phyloP scores from a whole-genome alignment of 2,113 vertebrate species.

The Osmerus eperlanus region DNA sequence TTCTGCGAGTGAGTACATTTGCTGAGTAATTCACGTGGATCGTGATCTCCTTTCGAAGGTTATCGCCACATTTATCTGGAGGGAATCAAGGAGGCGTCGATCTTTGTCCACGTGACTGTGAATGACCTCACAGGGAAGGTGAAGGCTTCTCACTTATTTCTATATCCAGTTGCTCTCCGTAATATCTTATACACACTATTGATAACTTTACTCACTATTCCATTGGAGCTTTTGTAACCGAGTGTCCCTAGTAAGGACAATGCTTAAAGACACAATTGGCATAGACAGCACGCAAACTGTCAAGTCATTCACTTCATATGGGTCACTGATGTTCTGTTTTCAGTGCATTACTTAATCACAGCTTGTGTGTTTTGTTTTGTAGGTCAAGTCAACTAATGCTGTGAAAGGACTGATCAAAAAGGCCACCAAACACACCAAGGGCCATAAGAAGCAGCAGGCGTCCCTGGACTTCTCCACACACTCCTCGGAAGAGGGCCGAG shows the following conservation, averaged over 20 bases:
- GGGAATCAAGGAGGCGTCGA: constrained; percentile 90
- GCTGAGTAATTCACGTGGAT: neutral
- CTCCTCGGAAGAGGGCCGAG: constrained; percentile 76
- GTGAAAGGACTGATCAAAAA: constrained; percentile 68
- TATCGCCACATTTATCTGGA: constrained; percentile 96
- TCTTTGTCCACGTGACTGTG: constrained; percentile 91
- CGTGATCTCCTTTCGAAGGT: constrained; percentile 65
- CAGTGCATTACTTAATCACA: neutral
- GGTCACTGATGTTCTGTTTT: neutral
- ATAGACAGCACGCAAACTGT: neutral
- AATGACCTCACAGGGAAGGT: constrained; percentile 89
- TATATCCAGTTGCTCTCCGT: neutral
- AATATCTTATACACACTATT: too few relatives aligned
- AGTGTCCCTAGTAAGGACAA: too few relatives aligned
- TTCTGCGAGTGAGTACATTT: neutral
- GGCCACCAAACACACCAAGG: constrained; percentile 70
- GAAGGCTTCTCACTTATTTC: constrained; percentile 10
- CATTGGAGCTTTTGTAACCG: too few relatives aligned
- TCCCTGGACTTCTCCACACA: constrained; percentile 83
- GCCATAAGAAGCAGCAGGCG: constrained; percentile 80
- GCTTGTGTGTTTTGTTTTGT: constrained; percentile 22
- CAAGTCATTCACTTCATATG: too few relatives aligned
- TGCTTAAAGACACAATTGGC: neutral
- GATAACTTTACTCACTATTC: too few relatives aligned
- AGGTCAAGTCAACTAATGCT: constrained; percentile 71